phyloP scores from a whole-genome alignment of 2,888 invertebrate species.

The Amiota communis region DNA sequence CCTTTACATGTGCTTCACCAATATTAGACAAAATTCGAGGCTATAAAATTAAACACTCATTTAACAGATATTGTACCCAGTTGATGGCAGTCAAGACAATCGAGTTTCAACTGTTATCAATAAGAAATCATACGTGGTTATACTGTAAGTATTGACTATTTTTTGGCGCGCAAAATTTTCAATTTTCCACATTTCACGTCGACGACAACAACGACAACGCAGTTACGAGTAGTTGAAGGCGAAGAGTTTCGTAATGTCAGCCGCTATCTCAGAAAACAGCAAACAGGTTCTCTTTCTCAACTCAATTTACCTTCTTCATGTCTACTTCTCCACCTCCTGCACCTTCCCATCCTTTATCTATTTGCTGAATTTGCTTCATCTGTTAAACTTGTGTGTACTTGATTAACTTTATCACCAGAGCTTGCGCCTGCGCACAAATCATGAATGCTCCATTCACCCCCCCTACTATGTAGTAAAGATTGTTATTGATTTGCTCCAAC shows the following conservation, averaged over 20 bases:
- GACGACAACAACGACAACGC: not conserved
- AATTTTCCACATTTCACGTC: not conserved
- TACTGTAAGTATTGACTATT: not conserved
- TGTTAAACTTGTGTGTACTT: not conserved
- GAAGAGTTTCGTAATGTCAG: slow-evolving; percentile 43
- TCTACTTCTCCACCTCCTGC: not conserved
- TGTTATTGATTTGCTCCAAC: not conserved
- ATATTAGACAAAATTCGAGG: no score
- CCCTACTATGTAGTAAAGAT: not conserved
- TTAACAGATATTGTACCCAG: no score
- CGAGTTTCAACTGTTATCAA: no score
- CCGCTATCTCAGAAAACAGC: not conserved
- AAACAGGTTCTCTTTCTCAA: slow-evolving; percentile 11
- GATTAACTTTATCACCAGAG: not conserved
- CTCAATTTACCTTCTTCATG: not conserved
- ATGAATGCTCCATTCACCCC: not conserved
- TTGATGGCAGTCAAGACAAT: no score
- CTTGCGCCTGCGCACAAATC: not conserved
- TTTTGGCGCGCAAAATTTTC: slow-evolving; percentile 41
- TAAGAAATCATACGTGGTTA: no score
- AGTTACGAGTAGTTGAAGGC: no score
- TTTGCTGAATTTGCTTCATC: slow-evolving; percentile 7
- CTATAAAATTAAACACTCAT: no score
- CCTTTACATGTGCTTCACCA: no score
- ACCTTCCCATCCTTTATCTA: not conserved